phyloP scores from a whole-genome alignment of 2,888 invertebrate species.

The Heliconius sara region DNA sequence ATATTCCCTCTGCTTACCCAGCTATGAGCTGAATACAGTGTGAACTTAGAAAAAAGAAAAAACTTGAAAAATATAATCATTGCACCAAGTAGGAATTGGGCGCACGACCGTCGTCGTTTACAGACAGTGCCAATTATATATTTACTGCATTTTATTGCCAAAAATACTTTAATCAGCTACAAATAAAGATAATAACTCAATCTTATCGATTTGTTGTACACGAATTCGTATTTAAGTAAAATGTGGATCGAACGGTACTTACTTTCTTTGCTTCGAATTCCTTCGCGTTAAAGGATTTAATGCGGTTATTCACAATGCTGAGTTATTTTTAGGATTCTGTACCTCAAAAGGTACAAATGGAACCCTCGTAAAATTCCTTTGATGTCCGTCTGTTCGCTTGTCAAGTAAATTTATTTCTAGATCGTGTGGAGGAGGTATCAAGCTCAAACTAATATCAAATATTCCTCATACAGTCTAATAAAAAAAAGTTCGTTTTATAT shows the following conservation, averaged over 20 bases:
- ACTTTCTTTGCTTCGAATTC: slow-evolving; percentile 37
- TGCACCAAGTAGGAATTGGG: too few relatives aligned
- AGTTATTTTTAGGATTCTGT: not conserved
- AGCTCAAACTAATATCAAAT: too few relatives aligned
- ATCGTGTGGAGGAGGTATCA: too few relatives aligned
- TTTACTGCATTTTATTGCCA: not conserved
- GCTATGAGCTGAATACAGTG: too few relatives aligned
- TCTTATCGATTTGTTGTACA: slow-evolving; percentile 33
- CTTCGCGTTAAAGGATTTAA: slow-evolving; percentile 29
- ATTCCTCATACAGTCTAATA: too few relatives aligned
- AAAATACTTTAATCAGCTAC: not conserved
- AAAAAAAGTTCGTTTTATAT: too few relatives aligned
- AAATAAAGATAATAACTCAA: slow-evolving; percentile 33
- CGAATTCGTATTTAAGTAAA: slow-evolving; percentile 39
- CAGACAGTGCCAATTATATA: too few relatives aligned
- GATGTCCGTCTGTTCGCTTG: not conserved
- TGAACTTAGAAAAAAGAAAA: too few relatives aligned
- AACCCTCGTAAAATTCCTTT: not conserved
- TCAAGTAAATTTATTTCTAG: too few relatives aligned
- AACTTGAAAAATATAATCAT: too few relatives aligned
- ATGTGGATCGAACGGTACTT: slow-evolving; percentile 44
- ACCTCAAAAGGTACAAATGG: not conserved
- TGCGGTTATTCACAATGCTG: slow-evolving; percentile 1
- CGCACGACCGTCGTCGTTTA: too few relatives aligned
- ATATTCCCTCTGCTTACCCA: too few relatives aligned